Base-by-base conservation (phyloP, 2,888 invertebrate species). In the Dynastes tityus region DNA sequence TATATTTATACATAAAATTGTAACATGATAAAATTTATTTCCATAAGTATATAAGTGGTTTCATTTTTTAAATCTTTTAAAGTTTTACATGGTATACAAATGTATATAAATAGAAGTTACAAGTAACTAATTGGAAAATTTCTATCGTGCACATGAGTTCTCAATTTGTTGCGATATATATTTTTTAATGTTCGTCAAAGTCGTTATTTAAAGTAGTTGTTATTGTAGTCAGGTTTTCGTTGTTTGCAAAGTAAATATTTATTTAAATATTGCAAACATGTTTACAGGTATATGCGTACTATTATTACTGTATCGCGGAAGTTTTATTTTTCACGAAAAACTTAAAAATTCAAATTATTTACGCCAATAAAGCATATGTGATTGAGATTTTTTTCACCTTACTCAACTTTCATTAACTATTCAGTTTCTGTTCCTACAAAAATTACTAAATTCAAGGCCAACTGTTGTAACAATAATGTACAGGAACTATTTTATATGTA, bases 371-470 rank as follows among this genome's bases (percentile, higher is more conserved):
- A 70, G 16, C 70, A 70, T 70, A 73, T 58, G 58, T 58, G 55
- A 58, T 73, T 73, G 3, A 58, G 45, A 51, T 45, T 68, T 58
- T 73, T 73, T 73, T 22, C 49, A 22, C 58, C 37, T 73, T 73
- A 37, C n/a, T 73, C 37, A 37, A 73, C 71, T 73, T 73, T 73
- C 58, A 58, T 73, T 73, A 73, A 73, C 58, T 55, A 73, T 58
- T 73, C 58, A 55, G 58, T 73, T 73, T 73, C 71, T 55, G 58
- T 58, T 8, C 45, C 45, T 45, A 73, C 58, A 68, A 73, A 70
- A 70, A 70, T 53, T 70, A 53, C 70, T 51, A 73, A 73, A 73
- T 73, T 73, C 71, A 73, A 73, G 71, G 71, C 16, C 71, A 58
- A 58, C 37, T 73, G 37, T 73, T 40, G 58, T 73, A 73, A 40